Percentiles rank a stretch among this genome's conserved stretches.
Conservation (phyloP, 1,140 invertebrate species). For the Formica exsecta region DNA sequence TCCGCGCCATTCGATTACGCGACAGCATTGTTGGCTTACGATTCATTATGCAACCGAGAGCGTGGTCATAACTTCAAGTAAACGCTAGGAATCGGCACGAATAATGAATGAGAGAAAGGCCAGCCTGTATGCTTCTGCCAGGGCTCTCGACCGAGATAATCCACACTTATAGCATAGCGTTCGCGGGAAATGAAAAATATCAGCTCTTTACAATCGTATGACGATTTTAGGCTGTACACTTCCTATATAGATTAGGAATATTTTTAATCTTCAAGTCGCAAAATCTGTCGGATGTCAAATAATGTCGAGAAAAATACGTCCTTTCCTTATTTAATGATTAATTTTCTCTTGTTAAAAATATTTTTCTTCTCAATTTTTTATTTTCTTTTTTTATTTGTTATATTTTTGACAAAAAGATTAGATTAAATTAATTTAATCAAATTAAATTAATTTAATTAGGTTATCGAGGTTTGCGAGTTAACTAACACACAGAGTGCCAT, state of each 20-base stretch:
- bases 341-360: neutral
- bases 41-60: constrained; percentile 67
- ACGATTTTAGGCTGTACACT: neutral
- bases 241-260: neutral
- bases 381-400: neutral
- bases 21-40: constrained; percentile 72
- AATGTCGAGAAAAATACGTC: neutral
- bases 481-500: too few species aligned
- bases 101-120: constrained; percentile 76
- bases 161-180: neutral
- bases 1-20: constrained; percentile 61
- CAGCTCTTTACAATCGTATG: constrained; percentile 11
- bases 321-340: neutral
- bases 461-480: too few species aligned
- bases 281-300: neutral
- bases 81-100: constrained; percentile 66
- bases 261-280: neutral
- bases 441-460: too few species aligned
- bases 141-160: constrained; percentile 63
- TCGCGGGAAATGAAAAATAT: constrained; percentile 7
- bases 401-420: neutral
- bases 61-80: constrained; percentile 53
- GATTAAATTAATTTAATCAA: too few species aligned
- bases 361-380: neutral
- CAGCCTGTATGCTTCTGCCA: constrained; percentile 54